Conservation (phyloP, 2,113 vertebrate genomes). For the Jaculus jaculus region DNA sequence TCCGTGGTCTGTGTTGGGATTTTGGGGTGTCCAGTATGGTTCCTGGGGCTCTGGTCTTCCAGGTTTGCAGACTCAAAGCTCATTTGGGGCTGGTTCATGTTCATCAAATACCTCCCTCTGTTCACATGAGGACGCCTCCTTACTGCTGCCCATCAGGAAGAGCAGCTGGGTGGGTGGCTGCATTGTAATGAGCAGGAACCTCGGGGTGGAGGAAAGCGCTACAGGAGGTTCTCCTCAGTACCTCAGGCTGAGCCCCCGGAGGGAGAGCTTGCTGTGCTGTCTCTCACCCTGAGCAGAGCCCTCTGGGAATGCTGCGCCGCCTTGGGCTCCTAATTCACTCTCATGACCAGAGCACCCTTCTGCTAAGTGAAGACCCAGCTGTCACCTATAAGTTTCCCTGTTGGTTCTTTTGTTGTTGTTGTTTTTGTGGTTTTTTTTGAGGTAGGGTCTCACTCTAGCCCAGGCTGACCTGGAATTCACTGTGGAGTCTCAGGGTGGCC, state of each 20-base stretch:
- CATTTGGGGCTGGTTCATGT: not conserved
- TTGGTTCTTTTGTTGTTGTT: too few species aligned
- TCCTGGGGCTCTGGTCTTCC: not conserved
- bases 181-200: not conserved
- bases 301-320: not conserved
- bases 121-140: too few species aligned
- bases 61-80: not conserved
- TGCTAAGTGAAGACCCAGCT: not conserved
- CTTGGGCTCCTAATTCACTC: not conserved
- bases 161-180: rapidly evolving
- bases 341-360: too few species aligned
- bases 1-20: not conserved
- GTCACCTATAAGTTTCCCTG: not conserved
- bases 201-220: not conserved
- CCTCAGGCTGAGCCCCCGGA: too few species aligned
- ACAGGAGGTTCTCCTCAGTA: rapidly evolving
- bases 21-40: not conserved
- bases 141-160: not conserved
- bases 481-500: too few species aligned
- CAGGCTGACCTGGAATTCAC: too few species aligned
- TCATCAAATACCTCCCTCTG: too few species aligned
- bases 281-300: rapidly evolving
- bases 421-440: too few species aligned
- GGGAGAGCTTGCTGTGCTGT: not conserved
- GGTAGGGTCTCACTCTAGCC: too few species aligned